phyloP scores from a whole-genome alignment of 2,113 vertebrate species.

The Anthoscopus minutus region DNA sequence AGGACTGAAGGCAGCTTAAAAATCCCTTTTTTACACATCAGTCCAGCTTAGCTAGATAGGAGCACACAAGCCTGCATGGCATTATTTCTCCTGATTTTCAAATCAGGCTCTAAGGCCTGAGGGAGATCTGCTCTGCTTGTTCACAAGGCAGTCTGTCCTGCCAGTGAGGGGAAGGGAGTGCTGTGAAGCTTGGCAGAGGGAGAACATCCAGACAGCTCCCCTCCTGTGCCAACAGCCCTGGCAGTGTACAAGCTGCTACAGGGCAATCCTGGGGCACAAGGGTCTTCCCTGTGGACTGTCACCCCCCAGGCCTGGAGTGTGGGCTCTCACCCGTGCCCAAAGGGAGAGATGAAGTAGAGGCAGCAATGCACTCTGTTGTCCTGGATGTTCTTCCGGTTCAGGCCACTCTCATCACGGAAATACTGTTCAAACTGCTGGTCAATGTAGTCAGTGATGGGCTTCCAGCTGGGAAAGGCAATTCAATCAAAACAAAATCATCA shows the following conservation, averaged over 20 bases:
- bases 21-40: neutral
- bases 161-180: neutral
- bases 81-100: neutral
- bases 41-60: neutral
- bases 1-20: neutral
- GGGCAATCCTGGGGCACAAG: neutral
- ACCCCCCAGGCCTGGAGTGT: fast-evolving
- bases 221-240: neutral
- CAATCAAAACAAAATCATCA: neutral
- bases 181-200: neutral
- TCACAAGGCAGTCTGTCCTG: neutral
- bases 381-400: conserved; percentile 97
- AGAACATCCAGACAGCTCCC: neutral
- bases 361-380: conserved; percentile 98
- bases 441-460: conserved; percentile 94
- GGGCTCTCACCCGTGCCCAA: conserved; percentile 87
- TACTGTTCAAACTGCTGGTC: conserved; percentile 99
- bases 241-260: neutral
- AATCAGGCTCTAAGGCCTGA: neutral
- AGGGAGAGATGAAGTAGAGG: conserved; percentile 97
- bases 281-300: neutral
- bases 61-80: neutral
- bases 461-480: conserved; percentile 79
- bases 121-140: neutral
- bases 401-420: conserved; percentile 94